Conservation (phyloP, 2,113 vertebrate species). For the Stercorarius parasiticus region DNA sequence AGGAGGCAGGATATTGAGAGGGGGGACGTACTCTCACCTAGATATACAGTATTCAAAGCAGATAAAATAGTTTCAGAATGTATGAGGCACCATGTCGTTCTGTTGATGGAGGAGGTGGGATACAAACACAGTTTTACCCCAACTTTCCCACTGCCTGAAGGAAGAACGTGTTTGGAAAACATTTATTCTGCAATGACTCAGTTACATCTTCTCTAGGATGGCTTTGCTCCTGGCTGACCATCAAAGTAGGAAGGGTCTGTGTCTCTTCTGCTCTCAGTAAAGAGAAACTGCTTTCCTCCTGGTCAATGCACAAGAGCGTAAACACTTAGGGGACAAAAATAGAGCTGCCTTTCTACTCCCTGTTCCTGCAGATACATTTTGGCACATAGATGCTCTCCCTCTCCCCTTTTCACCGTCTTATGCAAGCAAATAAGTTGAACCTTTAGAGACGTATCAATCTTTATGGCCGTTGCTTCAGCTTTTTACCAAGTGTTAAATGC, state of each 20-base stretch:
- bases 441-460: background rate
- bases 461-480: background rate
- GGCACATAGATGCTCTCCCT: background rate
- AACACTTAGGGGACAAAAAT: background rate
- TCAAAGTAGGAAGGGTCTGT: background rate
- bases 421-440: background rate
- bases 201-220: background rate
- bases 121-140: background rate
- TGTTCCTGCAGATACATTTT: background rate
- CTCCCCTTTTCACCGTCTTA: background rate
- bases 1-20: background rate
- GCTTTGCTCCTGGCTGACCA: background rate
- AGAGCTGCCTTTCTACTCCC: background rate
- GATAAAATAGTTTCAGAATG: background rate
- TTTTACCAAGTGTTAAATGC: background rate
- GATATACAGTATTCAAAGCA: background rate
- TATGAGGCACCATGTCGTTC: background rate
- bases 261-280: background rate
- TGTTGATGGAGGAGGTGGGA: accelerated
- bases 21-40: too few relatives aligned
- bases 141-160: background rate
- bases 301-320: background rate
- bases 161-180: background rate
- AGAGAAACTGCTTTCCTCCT: background rate
- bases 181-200: background rate